A percentile compares a stretch with the other conserved stretches of the same genome.
Conservation (phyloP, 1,140 invertebrate genomes). For the Caenorhabditis elegans region DNA sequence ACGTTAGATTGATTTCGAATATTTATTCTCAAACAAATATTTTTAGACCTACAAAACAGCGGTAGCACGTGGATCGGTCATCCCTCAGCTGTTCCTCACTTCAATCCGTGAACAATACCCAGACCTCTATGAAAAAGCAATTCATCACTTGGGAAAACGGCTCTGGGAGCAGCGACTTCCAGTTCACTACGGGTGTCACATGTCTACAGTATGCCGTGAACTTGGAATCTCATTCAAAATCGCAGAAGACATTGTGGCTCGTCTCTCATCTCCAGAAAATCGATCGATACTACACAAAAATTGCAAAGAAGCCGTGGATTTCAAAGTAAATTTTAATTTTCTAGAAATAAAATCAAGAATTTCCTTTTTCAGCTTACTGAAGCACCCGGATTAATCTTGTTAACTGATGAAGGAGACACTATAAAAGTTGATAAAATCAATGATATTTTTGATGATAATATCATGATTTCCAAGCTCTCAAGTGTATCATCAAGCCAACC, state of each 20-base stretch:
- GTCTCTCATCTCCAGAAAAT: neutral
- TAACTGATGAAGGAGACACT: neutral
- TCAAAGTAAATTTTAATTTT: too few species aligned
- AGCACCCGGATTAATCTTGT: neutral
- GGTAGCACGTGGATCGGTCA: neutral
- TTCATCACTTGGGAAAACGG: slow-evolving; percentile 4
- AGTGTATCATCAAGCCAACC: neutral
- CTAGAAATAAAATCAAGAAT: too few species aligned
- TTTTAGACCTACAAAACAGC: slow-evolving; percentile 11
- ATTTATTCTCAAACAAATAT: too few species aligned
- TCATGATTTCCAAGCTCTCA: slow-evolving; percentile 4
- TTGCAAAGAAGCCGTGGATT: neutral
- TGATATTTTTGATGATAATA: slow-evolving; percentile 1
- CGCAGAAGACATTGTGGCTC: slow-evolving; percentile 4
- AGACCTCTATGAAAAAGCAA: neutral
- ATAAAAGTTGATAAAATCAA: neutral
- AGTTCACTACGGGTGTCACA: slow-evolving; percentile 10
- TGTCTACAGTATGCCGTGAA: slow-evolving; percentile 13
- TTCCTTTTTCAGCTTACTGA: neutral
- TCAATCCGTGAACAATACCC: neutral
- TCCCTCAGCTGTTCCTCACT: slow-evolving; percentile 9
- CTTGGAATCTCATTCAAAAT: slow-evolving; percentile 16
- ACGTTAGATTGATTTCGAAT: neutral
- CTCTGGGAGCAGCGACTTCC: neutral
- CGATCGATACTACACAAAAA: neutral